Base-by-base conservation (phyloP, 1,140 invertebrate genomes). In the Palaemon carinicauda region DNA sequence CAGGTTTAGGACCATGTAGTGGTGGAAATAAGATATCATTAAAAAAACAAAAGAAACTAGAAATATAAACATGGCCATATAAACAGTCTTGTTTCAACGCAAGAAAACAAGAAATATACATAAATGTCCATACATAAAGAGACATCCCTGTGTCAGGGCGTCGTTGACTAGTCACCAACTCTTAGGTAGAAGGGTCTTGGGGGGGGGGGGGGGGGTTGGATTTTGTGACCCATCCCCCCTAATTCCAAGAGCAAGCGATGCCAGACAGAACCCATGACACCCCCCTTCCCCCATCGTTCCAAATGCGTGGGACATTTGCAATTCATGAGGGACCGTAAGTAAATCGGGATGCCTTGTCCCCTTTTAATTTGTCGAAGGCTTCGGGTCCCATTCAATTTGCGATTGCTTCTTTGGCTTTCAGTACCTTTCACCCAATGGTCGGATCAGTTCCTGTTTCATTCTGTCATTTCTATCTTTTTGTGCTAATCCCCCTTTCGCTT, bases 261-360 rank as follows among this genome's bases (percentile, higher is more conserved):
- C 33, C 41, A 41, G 41, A 41, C 41, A 41, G 41, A 41, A 41
- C 12, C 41, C 41, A 41, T 41, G 7, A 12, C 41, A 5, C 12
- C 41, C 41, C 41, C 12, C 41, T 41, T 12, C 41, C 31, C 12
- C 29, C 33, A 7, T 50, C 31, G 24, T n/a, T 50, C 14, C 24
- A 50, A 50, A 50, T 21, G 15, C 29, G 19, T 3, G n/a, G 33
- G 73, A 50, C 33, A 75, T 75, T 75, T 75, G 73, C 73, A 75
- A 75, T 75, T 75, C 73, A 75, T 75, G 73, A 75, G 73, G 41
- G 73, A 41, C 12, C 29, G 73, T 75, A 75, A 75, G 73, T 21
- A 75, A 75, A 75, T 75, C 73, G 33, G 31, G 19, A 21, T 33
- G 33, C 73, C 33, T 33, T 50, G 29, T 69, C 56, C 14, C 79